Base-by-base conservation (phyloP, 2,888 invertebrate genomes). In the Platynereis dumerilii region DNA sequence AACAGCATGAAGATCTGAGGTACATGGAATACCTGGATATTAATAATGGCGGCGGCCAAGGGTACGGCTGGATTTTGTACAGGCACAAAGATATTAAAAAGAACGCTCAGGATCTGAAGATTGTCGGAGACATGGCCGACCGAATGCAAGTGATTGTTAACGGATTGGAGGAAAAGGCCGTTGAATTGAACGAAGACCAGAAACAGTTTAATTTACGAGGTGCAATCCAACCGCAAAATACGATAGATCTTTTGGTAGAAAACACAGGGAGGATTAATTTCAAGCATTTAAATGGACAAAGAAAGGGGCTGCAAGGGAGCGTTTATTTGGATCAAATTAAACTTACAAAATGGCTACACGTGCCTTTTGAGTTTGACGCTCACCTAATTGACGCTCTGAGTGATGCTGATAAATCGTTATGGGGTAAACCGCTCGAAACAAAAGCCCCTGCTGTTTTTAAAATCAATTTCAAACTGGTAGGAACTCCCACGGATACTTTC, bases 41-140 rank as follows among this genome's bases (percentile, higher is more conserved):
- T 45, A 75, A 73, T 28, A 66, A 66, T 72, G 83, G 68, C 26
- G 84, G 80, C 54, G 88, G 88, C 0, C 89, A 89, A 80, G 86
- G 86, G 60, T 87, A 86, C 71, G 89, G 89, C 0, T 88, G 87
- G 72, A 83, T 87, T 20, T 71, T 88, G 29, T 89, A 89, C 75
- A 74, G 86, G 39, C 86, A 84, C 65, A 70, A 59, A 12, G 34
- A 34, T 5, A 69, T 81, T 7, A 53, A 65, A 1, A 62, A 60
- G 22, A 22, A 48, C 7, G 72, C 70, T 7, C 58, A 65, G 34
- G 64, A 62, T 5, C 56, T 78, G 15, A 70, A 44, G 3, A 74
- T 80, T 29, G 48, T 64, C 22, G 74, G 73, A 0, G 48, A 55
- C 28, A 72, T 80, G 15, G 61, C 84, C 63, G 88, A 88, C 75